Evolutionary conservation across 2,888 invertebrate species (phyloP), one percentile per base, ranked within the genome.

Genomic region (Argynnis bischoffii): DNA sequence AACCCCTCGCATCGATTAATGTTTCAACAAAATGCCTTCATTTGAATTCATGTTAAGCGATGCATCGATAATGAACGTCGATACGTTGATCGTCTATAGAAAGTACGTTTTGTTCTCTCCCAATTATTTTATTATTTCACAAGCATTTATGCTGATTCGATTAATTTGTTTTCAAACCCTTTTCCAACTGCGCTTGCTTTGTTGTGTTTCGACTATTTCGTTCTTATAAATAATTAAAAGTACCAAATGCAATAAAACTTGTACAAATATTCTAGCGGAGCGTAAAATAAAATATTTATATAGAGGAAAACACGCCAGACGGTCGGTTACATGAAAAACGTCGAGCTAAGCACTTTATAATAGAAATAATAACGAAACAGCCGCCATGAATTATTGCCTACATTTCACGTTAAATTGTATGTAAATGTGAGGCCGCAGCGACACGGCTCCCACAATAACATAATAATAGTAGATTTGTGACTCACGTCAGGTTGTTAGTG

Each of bases 381-480:
- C 84, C 82, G 86, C 80, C 80, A 81, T 91, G 90, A 92, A 85
- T 89, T 91, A 91, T 91, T 90, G 89, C 85, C 87, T 88, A 89
- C 91, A 89, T 91, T 92, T 92, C 88, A 90, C 90, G 90, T 91
- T 91, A 91, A 92, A 91, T 90, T 90, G 90, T 92, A 92, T 92
- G 92, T 92, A 91, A 92, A 92, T 92, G 88, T 78, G 85, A 83
- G 84, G 84, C 85, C 87, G 82, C 85, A 81, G 79, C 87, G 89
- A 88, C 90, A 87, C 81, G 88, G 90, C 89, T 90, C 88, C 90
- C 89, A 90, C 92, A 92, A 92, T 91, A 92, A 92, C 92, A 92
- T 90, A 90, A 92, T 92, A 92, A 92, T 91, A 88, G 90, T 85
- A 87, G 90, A 91, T 91, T 92, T 91, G 92, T 92, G 88, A 91